Evolutionary conservation across 2,888 invertebrate species (phyloP).

Genomic region (Tetragnatha montana): DNA sequence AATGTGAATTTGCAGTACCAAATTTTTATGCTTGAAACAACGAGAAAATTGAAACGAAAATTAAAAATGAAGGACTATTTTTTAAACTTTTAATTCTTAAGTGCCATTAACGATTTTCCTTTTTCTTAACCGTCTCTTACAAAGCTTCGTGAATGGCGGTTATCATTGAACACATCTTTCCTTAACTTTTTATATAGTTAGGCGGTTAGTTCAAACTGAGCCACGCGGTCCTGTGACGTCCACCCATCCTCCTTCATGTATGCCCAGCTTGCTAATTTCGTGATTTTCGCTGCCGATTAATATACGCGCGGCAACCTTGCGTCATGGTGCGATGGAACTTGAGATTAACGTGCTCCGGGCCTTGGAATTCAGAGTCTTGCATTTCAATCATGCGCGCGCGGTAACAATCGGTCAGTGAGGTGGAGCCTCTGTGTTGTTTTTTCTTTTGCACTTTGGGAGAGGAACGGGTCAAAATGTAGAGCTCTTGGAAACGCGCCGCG

Average conservation of each 20-base stretch:
- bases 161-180: too few species aligned
- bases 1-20: too few species aligned
- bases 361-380: constrained; percentile 16
- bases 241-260: neutral
- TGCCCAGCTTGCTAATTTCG: constrained; percentile 16
- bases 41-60: too few species aligned
- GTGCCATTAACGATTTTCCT: too few species aligned
- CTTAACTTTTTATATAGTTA: too few species aligned
- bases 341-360: constrained; percentile 8
- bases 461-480: neutral
- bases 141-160: too few species aligned
- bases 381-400: neutral
- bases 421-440: neutral
- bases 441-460: neutral
- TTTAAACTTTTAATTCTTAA: too few species aligned
- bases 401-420: neutral
- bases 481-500: too few species aligned
- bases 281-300: constrained; percentile 16
- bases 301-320: constrained; percentile 7
- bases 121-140: too few species aligned
- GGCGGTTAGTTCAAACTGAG: too few species aligned
- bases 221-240: neutral
- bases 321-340: constrained; percentile 9
- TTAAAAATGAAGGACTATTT: too few species aligned
- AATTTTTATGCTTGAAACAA: too few species aligned